These are phyloP conservation scores for Heliconius charithonia DNA, from an alignment of 2,888 invertebrate genomes.

Conservation along the genomic window DNA sequence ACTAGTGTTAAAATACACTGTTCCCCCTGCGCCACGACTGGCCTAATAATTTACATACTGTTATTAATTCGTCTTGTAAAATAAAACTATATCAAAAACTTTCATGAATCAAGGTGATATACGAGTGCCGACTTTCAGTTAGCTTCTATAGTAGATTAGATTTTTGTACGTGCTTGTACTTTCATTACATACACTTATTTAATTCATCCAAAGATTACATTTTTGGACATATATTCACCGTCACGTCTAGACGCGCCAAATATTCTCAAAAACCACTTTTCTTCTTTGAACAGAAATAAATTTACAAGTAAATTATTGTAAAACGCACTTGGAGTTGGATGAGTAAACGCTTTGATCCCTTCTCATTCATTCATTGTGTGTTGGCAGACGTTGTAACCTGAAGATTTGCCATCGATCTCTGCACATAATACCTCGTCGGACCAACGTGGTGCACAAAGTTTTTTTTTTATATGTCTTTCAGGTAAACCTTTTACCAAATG, in stretches of 20 bases:
- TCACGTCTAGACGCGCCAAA: constrained; percentile 41
- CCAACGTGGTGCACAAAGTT: constrained; percentile 39
- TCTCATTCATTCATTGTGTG: constrained; percentile 36
- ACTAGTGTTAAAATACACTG: too few species aligned
- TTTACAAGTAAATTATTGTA: constrained; percentile 50
- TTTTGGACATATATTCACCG: constrained; percentile 26
- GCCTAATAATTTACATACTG: too few species aligned
- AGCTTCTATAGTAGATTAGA: neutral
- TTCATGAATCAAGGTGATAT: neutral
- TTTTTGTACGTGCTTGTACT: constrained; percentile 2
- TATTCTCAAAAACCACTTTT: constrained; percentile 41
- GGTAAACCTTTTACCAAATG: constrained; percentile 44
- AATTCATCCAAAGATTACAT: neutral
- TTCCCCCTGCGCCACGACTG: too few species aligned
- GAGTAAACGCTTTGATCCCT: constrained; percentile 49
- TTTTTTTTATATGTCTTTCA: constrained; percentile 37
- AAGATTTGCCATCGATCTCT: constrained; percentile 46
- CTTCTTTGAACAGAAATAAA: constrained; percentile 49
- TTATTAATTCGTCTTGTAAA: too few species aligned
- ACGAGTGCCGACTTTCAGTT: neutral
- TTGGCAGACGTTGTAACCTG: constrained; percentile 47
- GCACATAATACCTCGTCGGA: constrained; percentile 49
- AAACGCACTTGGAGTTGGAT: constrained; percentile 41
- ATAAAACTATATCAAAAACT: neutral
- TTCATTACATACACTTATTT: constrained; percentile 6